Evolutionary conservation across 2,113 vertebrate genomes (phyloP).

Genomic region (Epinephelus fuscoguttatus): DNA sequence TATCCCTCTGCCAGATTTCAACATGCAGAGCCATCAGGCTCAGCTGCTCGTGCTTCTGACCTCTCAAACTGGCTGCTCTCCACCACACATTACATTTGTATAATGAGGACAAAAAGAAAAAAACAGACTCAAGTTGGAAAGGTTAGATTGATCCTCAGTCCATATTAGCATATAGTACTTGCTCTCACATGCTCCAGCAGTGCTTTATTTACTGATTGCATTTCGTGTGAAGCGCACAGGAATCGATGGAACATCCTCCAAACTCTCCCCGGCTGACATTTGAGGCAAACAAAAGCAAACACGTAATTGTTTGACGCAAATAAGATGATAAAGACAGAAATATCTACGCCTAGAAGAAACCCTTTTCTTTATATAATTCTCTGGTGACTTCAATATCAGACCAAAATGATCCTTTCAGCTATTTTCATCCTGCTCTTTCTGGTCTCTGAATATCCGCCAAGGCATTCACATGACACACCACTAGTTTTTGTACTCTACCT

Average conservation of each 20-base stretch:
- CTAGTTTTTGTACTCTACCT: slow-evolving; percentile 14
- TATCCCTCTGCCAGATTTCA: slow-evolving; percentile 51
- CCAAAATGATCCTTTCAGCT: slow-evolving; percentile 29
- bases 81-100: slow-evolving; percentile 57
- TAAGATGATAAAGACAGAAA: slow-evolving; percentile 21
- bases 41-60: slow-evolving; percentile 61
- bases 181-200: slow-evolving; percentile 15
- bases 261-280: slow-evolving; percentile 41
- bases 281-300: slow-evolving; percentile 31
- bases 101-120: slow-evolving; percentile 50
- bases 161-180: slow-evolving; percentile 5
- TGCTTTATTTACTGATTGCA: slow-evolving; percentile 23
- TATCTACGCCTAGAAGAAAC: slow-evolving; percentile 11
- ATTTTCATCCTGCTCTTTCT: slow-evolving; percentile 22
- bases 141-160: slow-evolving; percentile 48
- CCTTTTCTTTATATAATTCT: slow-evolving; percentile 7
- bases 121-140: slow-evolving; percentile 53
- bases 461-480: slow-evolving; percentile 35
- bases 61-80: slow-evolving; percentile 57
- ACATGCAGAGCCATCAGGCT: slow-evolving; percentile 58
- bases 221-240: not conserved
- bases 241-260: slow-evolving; percentile 42
- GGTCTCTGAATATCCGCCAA: slow-evolving; percentile 20
- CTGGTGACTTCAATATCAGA: slow-evolving; percentile 22
- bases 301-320: slow-evolving; percentile 44